These are phyloP conservation scores for Euglossa dilemma DNA, from an alignment of 1,140 invertebrate species.

Conservation along the genomic window DNA sequence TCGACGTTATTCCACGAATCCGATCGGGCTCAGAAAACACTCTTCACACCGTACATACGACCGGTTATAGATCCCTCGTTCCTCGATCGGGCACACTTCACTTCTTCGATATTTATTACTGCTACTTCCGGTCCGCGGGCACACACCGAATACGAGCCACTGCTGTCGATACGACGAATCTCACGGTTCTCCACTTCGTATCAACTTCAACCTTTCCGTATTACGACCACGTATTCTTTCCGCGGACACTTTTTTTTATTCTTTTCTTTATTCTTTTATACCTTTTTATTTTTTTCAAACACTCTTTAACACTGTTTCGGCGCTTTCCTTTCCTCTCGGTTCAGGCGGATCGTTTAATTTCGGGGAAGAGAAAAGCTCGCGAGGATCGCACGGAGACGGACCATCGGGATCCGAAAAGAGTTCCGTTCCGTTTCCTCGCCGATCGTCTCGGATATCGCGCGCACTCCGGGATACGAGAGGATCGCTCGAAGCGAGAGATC, in stretches of 20 bases:
- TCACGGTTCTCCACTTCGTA: constrained; percentile 48
- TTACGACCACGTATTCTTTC: background rate
- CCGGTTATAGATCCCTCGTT: constrained; percentile 32
- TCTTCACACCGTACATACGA: constrained; percentile 56
- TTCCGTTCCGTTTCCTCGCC: background rate
- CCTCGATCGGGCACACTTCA: constrained; percentile 48
- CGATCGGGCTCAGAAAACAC: constrained; percentile 13
- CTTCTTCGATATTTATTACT: constrained; percentile 31
- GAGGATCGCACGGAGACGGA: no score
- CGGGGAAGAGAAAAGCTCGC: no score
- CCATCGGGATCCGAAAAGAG: background rate
- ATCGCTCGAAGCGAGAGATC: constrained; percentile 13
- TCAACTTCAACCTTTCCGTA: background rate
- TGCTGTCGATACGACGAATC: constrained; percentile 17
- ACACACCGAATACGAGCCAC: constrained; percentile 61
- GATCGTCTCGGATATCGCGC: background rate
- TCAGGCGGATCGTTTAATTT: no score
- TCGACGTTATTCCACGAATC: background rate
- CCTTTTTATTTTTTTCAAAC: background rate
- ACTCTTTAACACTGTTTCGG: constrained; percentile 31
- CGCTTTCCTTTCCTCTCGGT: no score
- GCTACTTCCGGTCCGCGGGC: constrained; percentile 52
- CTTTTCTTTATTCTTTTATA: no score
- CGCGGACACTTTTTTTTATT: constrained; percentile 36
- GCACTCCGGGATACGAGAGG: no score